Base-by-base conservation (phyloP, 23 tunicate species). In the Ciona savignyi region DNA sequence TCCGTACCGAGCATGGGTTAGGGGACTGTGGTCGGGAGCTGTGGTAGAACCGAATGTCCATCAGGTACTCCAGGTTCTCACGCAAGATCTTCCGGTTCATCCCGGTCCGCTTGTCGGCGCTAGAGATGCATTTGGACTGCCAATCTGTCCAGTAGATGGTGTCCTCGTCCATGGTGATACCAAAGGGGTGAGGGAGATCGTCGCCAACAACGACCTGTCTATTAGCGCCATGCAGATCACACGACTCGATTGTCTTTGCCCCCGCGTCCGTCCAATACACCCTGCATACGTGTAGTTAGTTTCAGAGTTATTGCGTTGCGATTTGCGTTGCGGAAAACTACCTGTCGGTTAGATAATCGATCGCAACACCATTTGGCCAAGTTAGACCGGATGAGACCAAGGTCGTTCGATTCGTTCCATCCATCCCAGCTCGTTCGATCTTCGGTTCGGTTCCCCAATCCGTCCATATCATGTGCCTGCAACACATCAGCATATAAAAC, bases 111-210 rank as follows among this genome's bases (percentile, higher is more conserved):
- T 88, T 88, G 56, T 88, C 70, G 6, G 81, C 96, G 73, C 63
- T 66, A 25, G 27, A 49, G 23, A 88, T 82, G 27, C 32, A 62
- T 33, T 82, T 78, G n/a, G 76, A 34, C 15, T 62, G 32, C 96
- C 96, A 88, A 72, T 92, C 98, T 1, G 93, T 92, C 98, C 98
- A 92, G 33, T 83, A 92, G 27, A 92, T 72, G 27, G 48, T 65
- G 19, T 74, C 60, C 22, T 76, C 81, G 67, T 84, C 81, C 56
- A 85, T 23, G 23, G 92, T 82, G 25, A 88, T 81, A 32, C 96
- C 96, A 32, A 88, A 88, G 30, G 96, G 96, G 60, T 88, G 96
- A 2, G 78, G 79, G 20, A 80, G 60, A 61, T 76, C 62, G 20
- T 65, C 42, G 1, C 27, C 42, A 4, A 82, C 29, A 0, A 82